phyloP scores from a whole-genome alignment of 2,113 vertebrate genomes.

The Eulacestoma nigropectus region DNA sequence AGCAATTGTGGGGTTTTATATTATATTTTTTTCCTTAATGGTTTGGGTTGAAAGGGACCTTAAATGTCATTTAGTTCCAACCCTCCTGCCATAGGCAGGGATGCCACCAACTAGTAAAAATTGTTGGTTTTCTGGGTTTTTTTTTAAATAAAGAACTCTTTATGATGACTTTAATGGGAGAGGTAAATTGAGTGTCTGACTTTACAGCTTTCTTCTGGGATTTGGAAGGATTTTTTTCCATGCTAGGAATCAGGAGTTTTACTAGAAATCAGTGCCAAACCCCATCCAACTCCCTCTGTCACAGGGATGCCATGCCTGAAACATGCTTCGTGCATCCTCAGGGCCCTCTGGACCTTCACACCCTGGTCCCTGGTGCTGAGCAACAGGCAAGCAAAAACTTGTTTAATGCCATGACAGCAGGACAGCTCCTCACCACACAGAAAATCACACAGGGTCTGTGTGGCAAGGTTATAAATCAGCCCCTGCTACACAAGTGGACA shows the following conservation, averaged over 20 bases:
- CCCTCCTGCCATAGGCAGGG: rapidly evolving
- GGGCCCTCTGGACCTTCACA: background rate
- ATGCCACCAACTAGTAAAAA: background rate
- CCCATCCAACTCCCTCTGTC: background rate
- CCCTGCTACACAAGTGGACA: conserved; percentile 4
- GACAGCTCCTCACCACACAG: background rate
- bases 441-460: background rate
- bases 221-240: background rate
- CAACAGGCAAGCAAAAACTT: background rate
- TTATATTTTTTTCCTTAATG: background rate
- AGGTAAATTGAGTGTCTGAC: background rate
- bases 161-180: background rate
- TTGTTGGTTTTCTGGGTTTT: background rate
- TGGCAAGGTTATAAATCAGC: conserved; percentile 13
- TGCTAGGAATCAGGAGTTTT: background rate
- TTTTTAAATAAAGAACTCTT: background rate
- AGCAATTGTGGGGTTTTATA: background rate
- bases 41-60: background rate
- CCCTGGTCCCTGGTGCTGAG: background rate
- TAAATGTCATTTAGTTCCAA: background rate
- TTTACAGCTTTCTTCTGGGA: background rate
- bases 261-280: background rate
- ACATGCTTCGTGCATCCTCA: background rate
- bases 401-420: background rate
- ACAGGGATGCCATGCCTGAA: background rate